Evolutionary conservation across 1,140 invertebrate species (phyloP).

Genomic region (Ladona fulva): DNA sequence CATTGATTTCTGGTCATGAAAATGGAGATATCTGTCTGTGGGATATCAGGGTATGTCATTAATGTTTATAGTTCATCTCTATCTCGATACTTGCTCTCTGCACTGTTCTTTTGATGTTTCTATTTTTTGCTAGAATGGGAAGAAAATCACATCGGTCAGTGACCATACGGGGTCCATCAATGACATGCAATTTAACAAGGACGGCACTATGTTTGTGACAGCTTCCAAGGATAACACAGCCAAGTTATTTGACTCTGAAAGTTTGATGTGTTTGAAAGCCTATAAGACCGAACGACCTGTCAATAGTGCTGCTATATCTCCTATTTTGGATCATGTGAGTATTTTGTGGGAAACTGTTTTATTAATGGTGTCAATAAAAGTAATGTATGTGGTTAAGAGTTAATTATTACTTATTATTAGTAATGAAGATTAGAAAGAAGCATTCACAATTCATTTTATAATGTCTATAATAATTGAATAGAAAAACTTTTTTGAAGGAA

Average conservation of each 20-base stretch:
- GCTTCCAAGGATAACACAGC: constrained; percentile 91
- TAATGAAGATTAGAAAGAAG: too few species aligned
- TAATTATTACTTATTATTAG: too few species aligned
- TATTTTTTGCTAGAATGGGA: constrained; percentile 56
- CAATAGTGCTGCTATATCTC: constrained; percentile 93
- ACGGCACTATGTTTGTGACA: constrained; percentile 92
- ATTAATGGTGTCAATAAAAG: too few species aligned
- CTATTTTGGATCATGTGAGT: constrained; percentile 81
- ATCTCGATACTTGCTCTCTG: too few species aligned
- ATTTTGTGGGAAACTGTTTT: too few species aligned
- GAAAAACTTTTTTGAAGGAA: too few species aligned
- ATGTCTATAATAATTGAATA: too few species aligned
- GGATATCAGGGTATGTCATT: constrained; percentile 67
- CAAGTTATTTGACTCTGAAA: constrained; percentile 84
- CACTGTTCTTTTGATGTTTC: constrained; percentile 7
- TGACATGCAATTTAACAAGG: constrained; percentile 90
- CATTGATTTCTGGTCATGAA: constrained; percentile 88
- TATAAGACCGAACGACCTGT: constrained; percentile 95
- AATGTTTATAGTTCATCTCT: constrained; percentile 13
- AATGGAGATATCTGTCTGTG: constrained; percentile 84
- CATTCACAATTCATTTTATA: too few species aligned
- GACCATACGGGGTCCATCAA: constrained; percentile 84
- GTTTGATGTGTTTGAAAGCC: constrained; percentile 77
- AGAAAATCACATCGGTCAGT: constrained; percentile 61
- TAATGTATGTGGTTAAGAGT: too few species aligned